Base-by-base conservation (phyloP, 2,113 vertebrate species). In the Ctenodactylus gundi region DNA sequence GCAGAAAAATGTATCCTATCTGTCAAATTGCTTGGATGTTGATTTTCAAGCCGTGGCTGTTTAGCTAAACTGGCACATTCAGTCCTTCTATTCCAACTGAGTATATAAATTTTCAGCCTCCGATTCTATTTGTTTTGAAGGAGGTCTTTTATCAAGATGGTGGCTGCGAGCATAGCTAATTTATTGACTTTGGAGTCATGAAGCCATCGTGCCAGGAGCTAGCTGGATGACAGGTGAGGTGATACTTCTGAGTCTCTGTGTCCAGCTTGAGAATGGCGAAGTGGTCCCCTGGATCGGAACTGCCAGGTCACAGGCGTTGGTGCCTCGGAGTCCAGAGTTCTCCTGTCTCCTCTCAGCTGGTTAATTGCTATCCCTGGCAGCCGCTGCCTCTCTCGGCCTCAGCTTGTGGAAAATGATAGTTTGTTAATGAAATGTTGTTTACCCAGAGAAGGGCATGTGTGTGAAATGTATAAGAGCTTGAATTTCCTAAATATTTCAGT, bases 271-370 rank as follows among this genome's bases (percentile, higher is more conserved):
- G 72, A 70, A 41, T 0, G 5, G 10, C 70, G 17, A 4, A n/a
- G n/a, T 0, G 2, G 2, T 88, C 21, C 14, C 60, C 55, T 11
- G 20, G 36, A 64, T 34, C 4, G n/a, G 8, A 73, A 46, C 44
- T 0, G 1, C 31, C 3, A 12, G n/a, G 5, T 51, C 68, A 25
- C 17, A 27, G 4, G 4, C 1, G 0, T 51, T 29, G 20, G 3
- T 14, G 53, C 1, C 8, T 0, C 58, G 21, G 15, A 0, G 25
- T 14, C 51, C 55, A 3, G 6, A 58, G 49, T 29, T n/a, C 15
- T n/a, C 36, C 17, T 65, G 25, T 34, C 25, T 17, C 0, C 51
- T 29, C 27, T 60, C 4, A 4, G 31, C 57, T 55, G 62, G 75
- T 46, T 64, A 6, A 29, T 57, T 81, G 41, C 41, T 21, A 11